Evolutionary conservation across 2,797 vertebrate genomes (phyloP), one percentile per base, ranked within the genome.

Genomic region (Lepidocolaptes lacrymiger): DNA sequence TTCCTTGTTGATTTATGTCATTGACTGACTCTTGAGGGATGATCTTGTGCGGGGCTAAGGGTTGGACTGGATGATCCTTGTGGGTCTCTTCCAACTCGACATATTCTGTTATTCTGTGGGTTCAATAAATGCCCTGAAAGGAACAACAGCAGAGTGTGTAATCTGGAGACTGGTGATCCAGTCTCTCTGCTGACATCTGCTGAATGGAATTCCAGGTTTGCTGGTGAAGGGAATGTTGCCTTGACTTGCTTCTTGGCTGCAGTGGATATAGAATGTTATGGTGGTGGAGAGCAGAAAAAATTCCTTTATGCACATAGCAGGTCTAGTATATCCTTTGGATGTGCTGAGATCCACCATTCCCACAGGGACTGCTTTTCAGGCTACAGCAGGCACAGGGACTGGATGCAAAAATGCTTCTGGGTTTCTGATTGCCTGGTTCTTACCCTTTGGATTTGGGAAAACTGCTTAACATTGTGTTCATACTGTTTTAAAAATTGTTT

Each of bases 131-230:
- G 36, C 14, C 62, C 48, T 69, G 80, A 74, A 43, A 89, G 41
- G 43, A 92, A 1, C 37, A 62, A 18, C 4, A n/a, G 41, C 39
- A 55, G 24, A 69, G 34, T 8, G 23, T 52, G 75, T 66, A 73
- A 58, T 18, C 27, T 46, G 63, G 34, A n/a, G 30, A 59, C 0
- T 2, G 8, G 14, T 9, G 67, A 48, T n/a, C 1, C 0, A 69
- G 48, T 63, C 77, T 82, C 10, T 0, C 85, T 88, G 61, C 85
- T 90, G 90, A 63, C 85, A 86, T 75, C 85, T 91, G 79, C 89
- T 90, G 94, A 89, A 16, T 84, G 80, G 89, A 86, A 95, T 91
- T 90, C 86, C 56, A 73, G 34, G 37, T 56, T 92, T 77, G 22
- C 44, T 72, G 71, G 43, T 1, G 10, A 49, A 76, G 18, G 56